Evolutionary conservation across 1,140 invertebrate species (phyloP).

Genomic region (Trialeurodes vaporariorum): DNA sequence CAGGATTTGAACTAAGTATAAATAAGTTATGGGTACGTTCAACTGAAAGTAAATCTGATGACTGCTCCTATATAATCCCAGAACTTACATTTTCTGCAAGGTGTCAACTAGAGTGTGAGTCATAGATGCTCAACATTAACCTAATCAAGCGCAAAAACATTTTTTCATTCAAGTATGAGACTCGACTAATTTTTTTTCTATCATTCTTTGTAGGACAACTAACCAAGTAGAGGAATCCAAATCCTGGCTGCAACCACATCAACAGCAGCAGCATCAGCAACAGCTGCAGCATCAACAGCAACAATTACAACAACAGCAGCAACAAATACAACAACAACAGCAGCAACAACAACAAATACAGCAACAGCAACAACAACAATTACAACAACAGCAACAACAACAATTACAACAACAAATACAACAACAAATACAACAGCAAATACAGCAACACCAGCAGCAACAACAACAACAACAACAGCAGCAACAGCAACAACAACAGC

Average conservation of each 20-base stretch:
- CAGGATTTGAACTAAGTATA: no score
- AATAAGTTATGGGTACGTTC: no score
- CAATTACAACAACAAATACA: background rate
- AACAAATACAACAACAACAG: slow-evolving; percentile 13
- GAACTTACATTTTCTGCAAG: no score
- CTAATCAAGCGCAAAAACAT: no score
- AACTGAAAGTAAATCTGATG: no score
- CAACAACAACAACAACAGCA: background rate
- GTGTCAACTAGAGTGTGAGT: no score
- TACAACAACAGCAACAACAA: background rate
- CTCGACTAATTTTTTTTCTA: background rate
- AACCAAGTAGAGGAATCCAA: background rate
- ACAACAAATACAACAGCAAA: slow-evolving; percentile 10
- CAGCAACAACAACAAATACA: background rate
- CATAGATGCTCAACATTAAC: no score
- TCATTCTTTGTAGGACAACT: background rate
- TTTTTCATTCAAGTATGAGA: no score
- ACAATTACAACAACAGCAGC: slow-evolving; percentile 2
- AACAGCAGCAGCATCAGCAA: slow-evolving; percentile 3
- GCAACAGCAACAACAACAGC: background rate
- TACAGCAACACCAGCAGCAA: slow-evolving; percentile 6
- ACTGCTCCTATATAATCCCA: no score
- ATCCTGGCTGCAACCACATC: slow-evolving; percentile 6
- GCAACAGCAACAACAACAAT: slow-evolving; percentile 10
- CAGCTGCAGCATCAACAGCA: background rate